phyloP scores from a whole-genome alignment of 2,113 vertebrate species.

The Grallaria varia region DNA sequence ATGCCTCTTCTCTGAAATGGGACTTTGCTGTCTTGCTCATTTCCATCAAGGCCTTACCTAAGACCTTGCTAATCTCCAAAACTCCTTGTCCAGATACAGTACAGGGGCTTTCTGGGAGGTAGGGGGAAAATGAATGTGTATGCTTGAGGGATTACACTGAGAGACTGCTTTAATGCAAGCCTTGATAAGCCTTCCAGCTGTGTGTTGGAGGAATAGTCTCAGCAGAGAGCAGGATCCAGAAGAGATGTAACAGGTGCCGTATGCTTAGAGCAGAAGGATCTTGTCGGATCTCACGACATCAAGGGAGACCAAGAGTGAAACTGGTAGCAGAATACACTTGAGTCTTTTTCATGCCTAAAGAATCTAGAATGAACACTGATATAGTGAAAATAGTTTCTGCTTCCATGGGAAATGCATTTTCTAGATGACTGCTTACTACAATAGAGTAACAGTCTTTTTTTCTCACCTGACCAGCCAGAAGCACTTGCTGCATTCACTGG shows the following conservation, averaged over 20 bases:
- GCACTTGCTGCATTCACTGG: slow-evolving; percentile 83
- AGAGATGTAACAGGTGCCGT: not conserved
- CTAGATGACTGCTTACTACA: not conserved
- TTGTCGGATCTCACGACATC: not conserved
- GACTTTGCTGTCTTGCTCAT: not conserved
- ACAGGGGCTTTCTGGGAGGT: not conserved
- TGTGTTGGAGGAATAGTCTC: not conserved
- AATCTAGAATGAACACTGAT: not conserved
- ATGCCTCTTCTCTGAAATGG: not conserved
- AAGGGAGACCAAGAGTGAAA: not conserved
- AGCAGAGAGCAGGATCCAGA: not conserved
- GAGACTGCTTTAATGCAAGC: not conserved
- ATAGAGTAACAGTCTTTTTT: not conserved
- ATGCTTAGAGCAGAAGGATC: not conserved
- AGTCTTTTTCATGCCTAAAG: not conserved
- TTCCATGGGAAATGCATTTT: not conserved
- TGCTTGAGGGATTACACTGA: not conserved
- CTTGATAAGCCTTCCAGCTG: not conserved
- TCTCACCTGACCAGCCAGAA: slow-evolving; percentile 77
- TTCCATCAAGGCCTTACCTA: not conserved
- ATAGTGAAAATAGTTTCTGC: not conserved
- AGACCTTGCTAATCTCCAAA: not conserved
- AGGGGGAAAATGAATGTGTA: not conserved
- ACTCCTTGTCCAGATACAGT: not conserved
- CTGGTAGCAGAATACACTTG: not conserved